Base-by-base conservation (phyloP, 1,140 invertebrate genomes). In the Cherax quadricarinatus region DNA sequence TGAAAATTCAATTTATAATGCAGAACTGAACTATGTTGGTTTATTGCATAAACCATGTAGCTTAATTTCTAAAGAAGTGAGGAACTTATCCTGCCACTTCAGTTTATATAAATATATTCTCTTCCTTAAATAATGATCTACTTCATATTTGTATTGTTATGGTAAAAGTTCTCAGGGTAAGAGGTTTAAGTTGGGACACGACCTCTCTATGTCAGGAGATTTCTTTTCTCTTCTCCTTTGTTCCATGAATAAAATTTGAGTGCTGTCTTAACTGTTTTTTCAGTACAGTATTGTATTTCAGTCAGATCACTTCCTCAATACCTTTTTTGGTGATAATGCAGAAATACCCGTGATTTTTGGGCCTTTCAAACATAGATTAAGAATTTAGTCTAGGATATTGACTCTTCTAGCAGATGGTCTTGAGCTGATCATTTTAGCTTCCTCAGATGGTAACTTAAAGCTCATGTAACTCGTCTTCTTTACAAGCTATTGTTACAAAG, bases 401-500 rank as follows among this genome's bases (percentile, higher is more conserved):
- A 75, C 24, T 30, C n/a, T 21, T n/a, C 7, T 30, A 30, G n/a
- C 70, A 30, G 70, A 30, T 9, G 70, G 12, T 12, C 70, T 21
- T 30, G 24, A 75, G 24, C 6, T 75, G 70, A 12, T 30, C 24
- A 30, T 75, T n/a, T 75, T 75, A 75, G 70, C 7, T 30, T 75
- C 70, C 24, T 75, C 24, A 30, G 24, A 30, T 75, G 70, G 70
- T 75, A 75, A 75, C 30, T 7, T 30, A 6, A 75, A 75, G 70
- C 70, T 75, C 24, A 75, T 75, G 70, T 75, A 75, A 75, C 70
- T 75, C 12, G 70, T 75, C 70, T 75, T n/a, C 30, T 75, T 75
- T 75, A 75, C n/a, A 75, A 75, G 62, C 78, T 81, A 60, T 85
- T 85, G 83, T 85, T 85, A 66, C 83, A 57, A 41, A 60, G 70